A percentile compares a stretch with the other conserved stretches of the same genome.
phyloP scores from a whole-genome alignment of 2,888 invertebrate species.

The Teleogryllus oceanicus region DNA sequence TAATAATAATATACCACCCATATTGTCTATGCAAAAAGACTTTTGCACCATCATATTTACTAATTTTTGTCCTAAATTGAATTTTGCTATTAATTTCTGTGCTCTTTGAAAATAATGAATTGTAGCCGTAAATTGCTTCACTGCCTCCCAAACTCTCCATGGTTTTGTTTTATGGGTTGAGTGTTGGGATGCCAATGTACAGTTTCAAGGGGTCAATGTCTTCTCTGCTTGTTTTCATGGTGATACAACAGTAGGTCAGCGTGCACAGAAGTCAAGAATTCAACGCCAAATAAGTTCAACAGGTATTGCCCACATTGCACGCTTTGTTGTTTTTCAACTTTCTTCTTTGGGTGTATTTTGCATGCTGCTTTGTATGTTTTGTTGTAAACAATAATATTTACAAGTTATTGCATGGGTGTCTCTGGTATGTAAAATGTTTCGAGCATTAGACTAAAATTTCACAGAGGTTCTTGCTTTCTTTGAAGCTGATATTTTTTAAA shows the following conservation, averaged over 20 bases:
- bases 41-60: too few species aligned
- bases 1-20: too few species aligned
- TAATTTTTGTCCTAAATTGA: too few species aligned
- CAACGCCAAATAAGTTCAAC: constrained; percentile 48
- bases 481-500: too few species aligned
- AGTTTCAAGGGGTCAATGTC: constrained; percentile 21
- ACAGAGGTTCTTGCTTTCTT: too few species aligned
- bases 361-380: neutral
- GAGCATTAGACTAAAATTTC: too few species aligned
- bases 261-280: constrained; percentile 41
- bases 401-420: too few species aligned
- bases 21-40: too few species aligned
- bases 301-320: constrained; percentile 45
- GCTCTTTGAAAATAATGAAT: too few species aligned
- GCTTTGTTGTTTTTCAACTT: neutral
- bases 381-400: too few species aligned
- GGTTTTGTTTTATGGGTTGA: constrained; percentile 19
- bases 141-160: constrained; percentile 4
- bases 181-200: constrained; percentile 23
- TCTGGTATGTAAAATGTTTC: too few species aligned
- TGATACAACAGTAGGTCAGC: constrained; percentile 37
- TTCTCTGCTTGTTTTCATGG: constrained; percentile 29
- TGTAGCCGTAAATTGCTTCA: neutral
- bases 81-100: too few species aligned
- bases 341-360: neutral